phyloP scores from a whole-genome alignment of 2,888 invertebrate species.

The Dryobota labecula region DNA sequence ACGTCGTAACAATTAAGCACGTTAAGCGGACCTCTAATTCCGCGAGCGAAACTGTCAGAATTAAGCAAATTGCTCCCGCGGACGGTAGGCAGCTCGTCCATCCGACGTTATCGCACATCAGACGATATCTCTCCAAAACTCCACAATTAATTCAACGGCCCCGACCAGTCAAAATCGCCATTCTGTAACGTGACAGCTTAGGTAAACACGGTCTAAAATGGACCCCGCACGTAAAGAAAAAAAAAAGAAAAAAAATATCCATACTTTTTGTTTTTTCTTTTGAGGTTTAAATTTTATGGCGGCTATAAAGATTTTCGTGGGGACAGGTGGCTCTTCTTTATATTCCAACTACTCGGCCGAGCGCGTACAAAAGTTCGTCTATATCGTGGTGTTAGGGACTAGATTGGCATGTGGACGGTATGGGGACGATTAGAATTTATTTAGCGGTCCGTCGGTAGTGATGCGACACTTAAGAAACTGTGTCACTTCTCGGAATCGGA shows the following conservation, averaged over 20 bases:
- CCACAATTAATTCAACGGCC: slow-evolving; percentile 87
- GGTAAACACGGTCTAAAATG: slow-evolving; percentile 90
- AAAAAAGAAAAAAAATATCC: slow-evolving; percentile 80
- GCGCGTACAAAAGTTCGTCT: slow-evolving; percentile 79
- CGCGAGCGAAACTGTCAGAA: slow-evolving; percentile 79
- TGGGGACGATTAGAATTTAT: slow-evolving; percentile 87
- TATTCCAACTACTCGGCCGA: slow-evolving; percentile 84
- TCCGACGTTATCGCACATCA: slow-evolving; percentile 85
- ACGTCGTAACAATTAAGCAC: slow-evolving; percentile 80
- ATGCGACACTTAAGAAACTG: slow-evolving; percentile 90
- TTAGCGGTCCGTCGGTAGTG: slow-evolving; percentile 89
- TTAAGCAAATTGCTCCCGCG: slow-evolving; percentile 82
- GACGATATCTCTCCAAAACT: slow-evolving; percentile 86
- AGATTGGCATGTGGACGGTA: slow-evolving; percentile 81
- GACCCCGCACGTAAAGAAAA: slow-evolving; percentile 84
- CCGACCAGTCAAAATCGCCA: slow-evolving; percentile 89
- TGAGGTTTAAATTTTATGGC: slow-evolving; percentile 90
- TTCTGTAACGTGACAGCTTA: slow-evolving; percentile 90
- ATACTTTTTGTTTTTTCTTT: slow-evolving; percentile 87
- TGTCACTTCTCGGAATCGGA: slow-evolving; percentile 90
- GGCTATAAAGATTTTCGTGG: slow-evolving; percentile 90
- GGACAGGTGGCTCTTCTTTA: slow-evolving; percentile 90
- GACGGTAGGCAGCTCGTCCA: slow-evolving; percentile 79
- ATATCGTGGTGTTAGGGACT: slow-evolving; percentile 81
- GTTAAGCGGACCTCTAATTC: slow-evolving; percentile 74